Conservation (phyloP, 2,797 vertebrate species). For the Galagoides demidoff region DNA sequence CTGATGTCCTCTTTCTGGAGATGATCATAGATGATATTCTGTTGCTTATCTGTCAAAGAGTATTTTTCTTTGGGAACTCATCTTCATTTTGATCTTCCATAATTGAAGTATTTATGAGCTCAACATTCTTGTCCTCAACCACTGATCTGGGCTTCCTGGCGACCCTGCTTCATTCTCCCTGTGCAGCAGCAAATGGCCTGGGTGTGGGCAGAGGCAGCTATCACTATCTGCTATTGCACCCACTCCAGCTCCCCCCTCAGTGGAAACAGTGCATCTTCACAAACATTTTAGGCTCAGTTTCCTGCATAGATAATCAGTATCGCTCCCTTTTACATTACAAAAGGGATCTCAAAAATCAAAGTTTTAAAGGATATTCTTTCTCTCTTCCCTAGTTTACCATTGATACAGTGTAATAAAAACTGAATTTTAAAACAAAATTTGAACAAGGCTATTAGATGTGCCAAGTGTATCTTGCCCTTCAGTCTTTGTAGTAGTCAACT, state of each 20-base stretch:
- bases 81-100: conserved; percentile 99
- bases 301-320: neutral
- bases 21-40: conserved; percentile 94
- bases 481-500: neutral
- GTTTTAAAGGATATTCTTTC: conserved; percentile 27
- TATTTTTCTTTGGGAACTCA: conserved; percentile 97
- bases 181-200: neutral
- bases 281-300: neutral
- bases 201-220: too few species aligned
- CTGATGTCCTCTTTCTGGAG: conserved; percentile 95
- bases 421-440: neutral
- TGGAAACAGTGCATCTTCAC: too few species aligned
- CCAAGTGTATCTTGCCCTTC: neutral
- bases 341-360: neutral
- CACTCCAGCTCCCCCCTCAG: too few species aligned
- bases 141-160: neutral
- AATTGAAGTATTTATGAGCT: conserved; percentile 91
- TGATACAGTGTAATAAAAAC: neutral
- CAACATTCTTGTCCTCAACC: neutral
- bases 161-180: neutral
- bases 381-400: neutral
- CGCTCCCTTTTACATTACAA: neutral
- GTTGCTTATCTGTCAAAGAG: conserved; percentile 93
- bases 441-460: neutral
- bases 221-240: too few species aligned